Evolutionary conservation across 2,113 vertebrate genomes (phyloP).

Genomic region (Boleophthalmus pectinirostris): DNA sequence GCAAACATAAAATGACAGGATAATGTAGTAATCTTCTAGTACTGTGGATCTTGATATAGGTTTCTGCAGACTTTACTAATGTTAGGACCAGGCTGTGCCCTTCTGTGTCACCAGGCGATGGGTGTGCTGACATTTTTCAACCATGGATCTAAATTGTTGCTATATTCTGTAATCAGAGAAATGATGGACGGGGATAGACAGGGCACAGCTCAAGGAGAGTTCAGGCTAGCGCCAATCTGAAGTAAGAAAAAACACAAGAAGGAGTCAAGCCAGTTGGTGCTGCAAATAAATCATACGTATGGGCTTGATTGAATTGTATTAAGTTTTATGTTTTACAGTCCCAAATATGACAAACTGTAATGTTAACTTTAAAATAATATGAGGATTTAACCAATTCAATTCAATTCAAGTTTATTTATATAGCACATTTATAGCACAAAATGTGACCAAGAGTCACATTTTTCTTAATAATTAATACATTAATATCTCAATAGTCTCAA

Average conservation of each 20-base stretch:
- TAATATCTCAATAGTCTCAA: too few relatives aligned
- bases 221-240: constrained; percentile 31
- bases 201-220: constrained; percentile 44
- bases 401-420: too few relatives aligned
- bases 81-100: background rate
- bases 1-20: background rate
- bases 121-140: constrained; percentile 29
- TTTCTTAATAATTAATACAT: too few relatives aligned
- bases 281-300: too few relatives aligned
- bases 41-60: background rate
- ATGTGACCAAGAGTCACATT: too few relatives aligned
- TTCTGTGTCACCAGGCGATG: constrained; percentile 6
- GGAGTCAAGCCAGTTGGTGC: background rate
- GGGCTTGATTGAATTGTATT: too few relatives aligned
- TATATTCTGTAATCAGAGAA: constrained; percentile 38
- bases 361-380: too few relatives aligned
- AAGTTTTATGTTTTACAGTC: too few relatives aligned
- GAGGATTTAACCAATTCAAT: too few relatives aligned
- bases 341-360: too few relatives aligned
- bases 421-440: too few relatives aligned
- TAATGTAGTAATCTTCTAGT: background rate
- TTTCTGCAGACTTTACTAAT: background rate
- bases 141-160: constrained; percentile 15
- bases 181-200: constrained; percentile 58
- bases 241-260: constrained; percentile 16